Conservation (phyloP, 2,888 invertebrate species). For the Taphrorychus bicolor region DNA sequence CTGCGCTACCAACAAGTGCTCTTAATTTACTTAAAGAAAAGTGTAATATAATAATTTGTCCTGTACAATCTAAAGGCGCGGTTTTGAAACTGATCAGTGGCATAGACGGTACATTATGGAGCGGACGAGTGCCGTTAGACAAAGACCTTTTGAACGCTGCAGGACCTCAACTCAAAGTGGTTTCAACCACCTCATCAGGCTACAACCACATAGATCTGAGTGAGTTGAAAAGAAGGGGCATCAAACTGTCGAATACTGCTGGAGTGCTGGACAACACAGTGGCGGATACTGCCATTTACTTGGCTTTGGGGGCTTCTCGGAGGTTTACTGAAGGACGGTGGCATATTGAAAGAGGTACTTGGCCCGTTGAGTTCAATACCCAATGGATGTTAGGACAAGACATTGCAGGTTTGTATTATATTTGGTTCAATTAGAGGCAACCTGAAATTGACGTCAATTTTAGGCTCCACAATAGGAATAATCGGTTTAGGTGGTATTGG, state of each 20-base stretch:
- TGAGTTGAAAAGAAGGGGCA: slow-evolving; percentile 72
- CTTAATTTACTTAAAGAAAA: slow-evolving; percentile 56
- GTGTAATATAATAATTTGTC: neutral
- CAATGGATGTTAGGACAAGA: slow-evolving; percentile 83
- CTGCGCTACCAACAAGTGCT: slow-evolving; percentile 57
- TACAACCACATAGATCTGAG: slow-evolving; percentile 80
- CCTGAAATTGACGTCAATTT: no score
- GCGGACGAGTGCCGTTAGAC: slow-evolving; percentile 63
- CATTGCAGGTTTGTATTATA: slow-evolving; percentile 65
- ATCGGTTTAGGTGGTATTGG: slow-evolving; percentile 83
- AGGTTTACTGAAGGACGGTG: slow-evolving; percentile 77
- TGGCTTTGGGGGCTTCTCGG: slow-evolving; percentile 78
- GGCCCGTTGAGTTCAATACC: slow-evolving; percentile 64
- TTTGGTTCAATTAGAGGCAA: no score
- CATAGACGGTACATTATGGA: slow-evolving; percentile 68
- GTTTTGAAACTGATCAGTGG: slow-evolving; percentile 60
- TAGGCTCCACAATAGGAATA: slow-evolving; percentile 76
- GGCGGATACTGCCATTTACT: slow-evolving; percentile 81
- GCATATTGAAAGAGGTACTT: slow-evolving; percentile 71
- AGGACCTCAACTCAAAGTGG: slow-evolving; percentile 70
- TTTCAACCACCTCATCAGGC: slow-evolving; percentile 87
- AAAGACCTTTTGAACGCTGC: slow-evolving; percentile 52
- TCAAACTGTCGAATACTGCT: slow-evolving; percentile 83
- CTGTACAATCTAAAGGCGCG: slow-evolving; percentile 31
- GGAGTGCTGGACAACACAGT: slow-evolving; percentile 77